A percentile compares a stretch with the other conserved stretches of the same genome.
phyloP scores from a whole-genome alignment of 2,797 vertebrate genomes.

The Lepilemur septentrionalis region DNA sequence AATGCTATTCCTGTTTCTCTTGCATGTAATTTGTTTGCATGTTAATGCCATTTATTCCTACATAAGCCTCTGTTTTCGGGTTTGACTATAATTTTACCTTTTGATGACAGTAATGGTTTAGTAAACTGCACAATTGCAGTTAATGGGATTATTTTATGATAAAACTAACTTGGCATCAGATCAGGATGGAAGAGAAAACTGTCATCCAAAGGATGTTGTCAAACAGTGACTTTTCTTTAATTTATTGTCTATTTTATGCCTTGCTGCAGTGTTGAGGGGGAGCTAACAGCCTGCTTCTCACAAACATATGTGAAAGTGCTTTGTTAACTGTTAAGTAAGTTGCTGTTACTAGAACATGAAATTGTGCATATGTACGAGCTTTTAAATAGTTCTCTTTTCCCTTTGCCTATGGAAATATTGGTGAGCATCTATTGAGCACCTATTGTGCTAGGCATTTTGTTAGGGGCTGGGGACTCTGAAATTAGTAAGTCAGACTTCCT shows the following conservation, averaged over 20 bases:
- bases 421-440: not conserved
- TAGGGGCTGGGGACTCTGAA: not conserved
- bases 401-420: not conserved
- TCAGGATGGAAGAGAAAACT: slow-evolving; percentile 53
- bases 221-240: slow-evolving; percentile 53
- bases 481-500: not conserved
- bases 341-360: not conserved
- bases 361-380: not conserved
- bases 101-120: slow-evolving; percentile 66
- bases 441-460: not conserved
- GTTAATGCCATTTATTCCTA: slow-evolving; percentile 64
- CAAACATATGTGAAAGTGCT: not conserved
- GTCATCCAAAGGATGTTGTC: slow-evolving; percentile 55
- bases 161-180: slow-evolving; percentile 65
- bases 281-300: slow-evolving; percentile 19
- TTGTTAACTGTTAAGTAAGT: not conserved
- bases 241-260: slow-evolving; percentile 54
- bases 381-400: not conserved
- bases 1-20: not conserved
- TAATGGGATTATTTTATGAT: slow-evolving; percentile 74
- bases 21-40: slow-evolving; percentile 36
- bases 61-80: slow-evolving; percentile 41
- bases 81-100: slow-evolving; percentile 63
- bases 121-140: slow-evolving; percentile 54
- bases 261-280: not conserved